Conservation (phyloP, 2,888 invertebrate species). For the Platycheirus rosarum region DNA sequence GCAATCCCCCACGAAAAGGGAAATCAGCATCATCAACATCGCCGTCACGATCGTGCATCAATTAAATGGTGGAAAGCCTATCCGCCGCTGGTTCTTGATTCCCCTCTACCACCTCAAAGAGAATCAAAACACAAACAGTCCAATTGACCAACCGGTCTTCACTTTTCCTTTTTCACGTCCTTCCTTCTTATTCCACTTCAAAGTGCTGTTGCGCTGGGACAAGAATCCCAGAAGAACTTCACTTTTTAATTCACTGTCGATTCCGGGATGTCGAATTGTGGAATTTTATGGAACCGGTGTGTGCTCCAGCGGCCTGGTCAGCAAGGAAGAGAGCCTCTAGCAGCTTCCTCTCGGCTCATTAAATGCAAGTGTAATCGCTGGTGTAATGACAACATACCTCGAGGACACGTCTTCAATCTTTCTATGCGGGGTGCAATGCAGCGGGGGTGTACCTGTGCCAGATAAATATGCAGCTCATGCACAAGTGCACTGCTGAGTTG, state of each 20-base stretch:
- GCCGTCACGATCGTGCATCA: constrained; percentile 69
- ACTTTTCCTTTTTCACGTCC: constrained; percentile 73
- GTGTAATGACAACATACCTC: constrained; percentile 40
- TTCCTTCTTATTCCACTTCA: constrained; percentile 42
- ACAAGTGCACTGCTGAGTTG: constrained; percentile 10
- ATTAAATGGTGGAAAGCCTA: constrained; percentile 57
- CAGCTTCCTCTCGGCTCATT: constrained; percentile 8
- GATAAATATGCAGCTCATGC: not conserved
- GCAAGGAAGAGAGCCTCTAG: constrained; percentile 7
- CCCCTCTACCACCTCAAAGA: not conserved
- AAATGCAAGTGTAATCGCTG: constrained; percentile 47
- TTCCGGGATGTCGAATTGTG: constrained; percentile 62
- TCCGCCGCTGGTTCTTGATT: not conserved
- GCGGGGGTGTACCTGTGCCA: constrained; percentile 33
- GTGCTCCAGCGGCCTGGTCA: constrained; percentile 25
- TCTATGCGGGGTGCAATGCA: not conserved
- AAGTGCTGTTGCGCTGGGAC: not conserved
- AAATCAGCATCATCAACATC: constrained; percentile 68
- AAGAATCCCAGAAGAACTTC: constrained; percentile 38
- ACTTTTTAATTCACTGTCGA: constrained; percentile 72
- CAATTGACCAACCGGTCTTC: constrained; percentile 66
- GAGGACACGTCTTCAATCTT: constrained; percentile 30
- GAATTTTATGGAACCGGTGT: constrained; percentile 42
- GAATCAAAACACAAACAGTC: constrained; percentile 62
- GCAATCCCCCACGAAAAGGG: constrained; percentile 66